Evolutionary conservation across 2,113 vertebrate species (phyloP).

Genomic region (Motacilla alba): DNA sequence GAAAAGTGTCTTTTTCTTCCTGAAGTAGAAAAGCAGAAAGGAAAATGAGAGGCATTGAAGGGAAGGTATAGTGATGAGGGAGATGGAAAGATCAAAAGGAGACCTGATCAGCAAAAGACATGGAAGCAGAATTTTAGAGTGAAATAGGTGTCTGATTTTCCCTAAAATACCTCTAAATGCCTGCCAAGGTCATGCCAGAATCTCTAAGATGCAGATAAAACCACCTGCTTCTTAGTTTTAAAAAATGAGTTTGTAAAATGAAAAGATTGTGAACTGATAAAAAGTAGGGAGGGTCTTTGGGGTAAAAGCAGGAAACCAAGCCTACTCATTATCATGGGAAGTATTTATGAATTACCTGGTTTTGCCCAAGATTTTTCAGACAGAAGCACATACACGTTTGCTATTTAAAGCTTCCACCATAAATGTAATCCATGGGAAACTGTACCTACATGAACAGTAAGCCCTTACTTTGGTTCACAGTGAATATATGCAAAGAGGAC

Average conservation of each 20-base stretch:
- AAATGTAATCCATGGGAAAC: neutral
- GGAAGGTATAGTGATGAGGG: neutral
- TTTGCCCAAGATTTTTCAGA: neutral
- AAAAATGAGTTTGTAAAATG: neutral
- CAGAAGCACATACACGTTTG: neutral
- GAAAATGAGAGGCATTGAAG: neutral
- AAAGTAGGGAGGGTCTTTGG: neutral
- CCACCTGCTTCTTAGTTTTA: neutral
- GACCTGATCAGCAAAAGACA: neutral
- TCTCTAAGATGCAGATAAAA: neutral
- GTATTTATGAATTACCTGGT: neutral
- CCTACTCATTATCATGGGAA: neutral
- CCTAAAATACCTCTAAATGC: neutral
- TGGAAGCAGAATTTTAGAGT: neutral
- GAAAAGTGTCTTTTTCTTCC: neutral
- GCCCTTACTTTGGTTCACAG: neutral
- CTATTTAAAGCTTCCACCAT: neutral
- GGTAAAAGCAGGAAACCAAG: neutral
- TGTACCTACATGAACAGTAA: neutral
- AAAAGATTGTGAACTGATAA: neutral
- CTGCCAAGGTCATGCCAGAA: neutral
- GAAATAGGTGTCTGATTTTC: neutral
- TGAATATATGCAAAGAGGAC: neutral
- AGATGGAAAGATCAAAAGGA: constrained; percentile 12
- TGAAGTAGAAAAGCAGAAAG: neutral